Conservation (phyloP, 1,140 invertebrate species). For the Heliconius himera region DNA sequence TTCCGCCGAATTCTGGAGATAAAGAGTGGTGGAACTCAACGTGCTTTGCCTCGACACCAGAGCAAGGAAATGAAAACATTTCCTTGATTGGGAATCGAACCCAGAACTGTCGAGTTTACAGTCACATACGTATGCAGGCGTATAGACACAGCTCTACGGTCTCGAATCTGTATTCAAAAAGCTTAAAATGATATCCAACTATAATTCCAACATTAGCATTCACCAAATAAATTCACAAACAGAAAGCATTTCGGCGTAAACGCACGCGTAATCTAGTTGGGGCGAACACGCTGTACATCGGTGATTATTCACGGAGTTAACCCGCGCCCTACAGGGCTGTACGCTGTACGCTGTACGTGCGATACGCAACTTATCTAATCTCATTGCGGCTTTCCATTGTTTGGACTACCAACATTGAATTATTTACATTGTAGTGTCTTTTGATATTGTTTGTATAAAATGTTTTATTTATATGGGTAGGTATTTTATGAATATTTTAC, state of each 20-base stretch:
- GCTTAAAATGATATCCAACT: not conserved
- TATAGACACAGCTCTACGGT: too few species aligned
- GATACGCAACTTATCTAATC: slow-evolving; percentile 65
- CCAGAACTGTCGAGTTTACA: too few species aligned
- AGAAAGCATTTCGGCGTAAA: slow-evolving; percentile 47
- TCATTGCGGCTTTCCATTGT: slow-evolving; percentile 39
- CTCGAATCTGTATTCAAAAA: not conserved
- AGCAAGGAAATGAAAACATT: too few species aligned
- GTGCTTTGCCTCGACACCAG: too few species aligned
- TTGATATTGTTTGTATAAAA: not conserved
- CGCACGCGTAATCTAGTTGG: slow-evolving; percentile 48
- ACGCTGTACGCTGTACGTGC: slow-evolving; percentile 47
- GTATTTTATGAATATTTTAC: too few species aligned
- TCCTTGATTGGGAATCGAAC: too few species aligned
- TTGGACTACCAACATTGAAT: not conserved
- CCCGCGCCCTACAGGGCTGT: slow-evolving; percentile 42
- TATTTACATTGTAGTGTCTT: not conserved
- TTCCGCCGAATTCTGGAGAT: too few species aligned
- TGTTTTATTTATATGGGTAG: not conserved
- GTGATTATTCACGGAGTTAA: slow-evolving; percentile 47
- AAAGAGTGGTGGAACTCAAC: too few species aligned
- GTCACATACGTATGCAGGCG: too few species aligned
- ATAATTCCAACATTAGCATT: slow-evolving; percentile 4
- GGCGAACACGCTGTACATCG: slow-evolving; percentile 38
- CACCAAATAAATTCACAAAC: slow-evolving; percentile 30